phyloP scores from a whole-genome alignment of 2,113 vertebrate genomes.

The Ariopsis seemanni region DNA sequence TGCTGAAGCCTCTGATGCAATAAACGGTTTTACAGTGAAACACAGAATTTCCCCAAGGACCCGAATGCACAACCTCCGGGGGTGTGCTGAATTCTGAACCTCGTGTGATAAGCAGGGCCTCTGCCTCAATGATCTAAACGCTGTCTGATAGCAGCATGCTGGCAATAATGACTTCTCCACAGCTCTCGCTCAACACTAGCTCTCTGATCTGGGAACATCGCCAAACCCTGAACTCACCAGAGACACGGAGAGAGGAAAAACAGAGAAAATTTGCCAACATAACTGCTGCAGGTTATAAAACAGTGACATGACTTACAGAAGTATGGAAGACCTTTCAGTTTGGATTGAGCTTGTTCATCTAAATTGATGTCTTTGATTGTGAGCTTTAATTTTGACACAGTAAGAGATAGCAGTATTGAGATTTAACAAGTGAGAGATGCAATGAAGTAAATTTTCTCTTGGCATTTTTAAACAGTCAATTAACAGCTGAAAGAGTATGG shows the following conservation, averaged over 20 bases:
- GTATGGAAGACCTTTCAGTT: slow-evolving; percentile 22
- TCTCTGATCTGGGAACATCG: slow-evolving; percentile 66
- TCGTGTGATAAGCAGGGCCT: slow-evolving; percentile 50
- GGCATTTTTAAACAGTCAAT: slow-evolving; percentile 44
- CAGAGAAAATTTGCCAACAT: slow-evolving; percentile 59
- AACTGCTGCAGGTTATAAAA: slow-evolving; percentile 63
- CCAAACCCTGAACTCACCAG: slow-evolving; percentile 67
- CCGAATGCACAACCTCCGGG: slow-evolving; percentile 36
- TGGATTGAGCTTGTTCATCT: slow-evolving; percentile 11
- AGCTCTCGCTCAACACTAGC: slow-evolving; percentile 59
- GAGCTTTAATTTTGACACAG: slow-evolving; percentile 18
- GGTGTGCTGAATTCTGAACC: slow-evolving; percentile 48
- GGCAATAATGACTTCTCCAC: slow-evolving; percentile 63
- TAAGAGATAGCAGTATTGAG: background rate
- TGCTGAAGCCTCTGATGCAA: slow-evolving; percentile 20
- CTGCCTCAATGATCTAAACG: slow-evolving; percentile 61
- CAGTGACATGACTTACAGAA: slow-evolving; percentile 30
- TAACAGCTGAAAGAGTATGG: slow-evolving; percentile 43
- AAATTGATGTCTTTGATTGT: slow-evolving; percentile 14
- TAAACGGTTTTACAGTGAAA: slow-evolving; percentile 25
- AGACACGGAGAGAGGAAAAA: slow-evolving; percentile 55
- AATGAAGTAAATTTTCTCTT: slow-evolving; percentile 27
- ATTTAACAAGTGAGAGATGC: slow-evolving; percentile 5
- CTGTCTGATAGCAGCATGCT: slow-evolving; percentile 61
- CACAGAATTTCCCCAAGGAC: slow-evolving; percentile 27